Evolutionary conservation across 2,888 invertebrate genomes (phyloP), one percentile per base, ranked within the genome.

Genomic region (Nasonovia ribisnigri): DNA sequence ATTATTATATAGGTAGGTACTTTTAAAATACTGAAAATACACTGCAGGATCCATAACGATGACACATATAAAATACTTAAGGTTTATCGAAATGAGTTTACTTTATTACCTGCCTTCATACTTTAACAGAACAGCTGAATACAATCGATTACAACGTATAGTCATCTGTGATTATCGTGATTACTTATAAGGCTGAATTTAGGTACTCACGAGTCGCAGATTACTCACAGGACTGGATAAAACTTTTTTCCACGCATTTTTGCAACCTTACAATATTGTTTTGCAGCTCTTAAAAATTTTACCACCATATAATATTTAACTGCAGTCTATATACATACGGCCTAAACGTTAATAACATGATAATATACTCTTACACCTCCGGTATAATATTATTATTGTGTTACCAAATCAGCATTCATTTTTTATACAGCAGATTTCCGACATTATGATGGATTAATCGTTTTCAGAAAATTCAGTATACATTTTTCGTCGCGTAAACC

Each of bases 111-210:
- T 67, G 5, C n/a, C n/a, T 4, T 4, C n/a, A 67, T 13, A 13
- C 13, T 67, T n/a, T 13, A n/a, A 67, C 67, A n/a, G n/a, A 67
- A 16, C 16, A 67, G n/a, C n/a, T n/a, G n/a, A 67, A 67, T 67
- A 67, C 0, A n/a, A 16, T n/a, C n/a, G n/a, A n/a, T n/a, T n/a
- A n/a, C n/a, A n/a, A n/a, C n/a, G n/a, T 67, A n/a, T 16, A 67
- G 5, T 13, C n/a, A 29, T 60, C 13, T 48, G 48, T 48, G 48
- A 48, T 13, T n/a, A n/a, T 13, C 48, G 16, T 67, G n/a, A 4
- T 3, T 67, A n/a, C 13, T n/a, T n/a, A n/a, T n/a, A n/a, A n/a
- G n/a, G n/a, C 29, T 16, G 1, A 1, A 8, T 0, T 46, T 0
- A 46, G 10, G 8, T 10, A 46, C 10, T 46, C 6, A 4, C n/a